A percentile compares a stretch with the other conserved stretches of the same genome.
Evolutionary conservation across 2,888 invertebrate species (phyloP).

Genomic region (Epinotia brunnichana): DNA sequence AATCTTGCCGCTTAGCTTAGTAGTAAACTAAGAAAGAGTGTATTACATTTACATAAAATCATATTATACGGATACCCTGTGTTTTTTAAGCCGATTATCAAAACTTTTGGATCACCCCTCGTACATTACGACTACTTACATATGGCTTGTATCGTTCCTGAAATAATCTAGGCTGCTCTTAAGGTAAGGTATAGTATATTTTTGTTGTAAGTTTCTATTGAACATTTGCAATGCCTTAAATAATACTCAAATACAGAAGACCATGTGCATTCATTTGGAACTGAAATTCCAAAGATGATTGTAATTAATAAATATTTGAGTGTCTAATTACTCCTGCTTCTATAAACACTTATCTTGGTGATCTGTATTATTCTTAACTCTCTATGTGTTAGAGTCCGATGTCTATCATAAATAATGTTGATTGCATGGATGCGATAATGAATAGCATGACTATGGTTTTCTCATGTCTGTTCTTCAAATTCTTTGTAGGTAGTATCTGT

Average conservation of each 20-base stretch:
- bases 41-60: no score
- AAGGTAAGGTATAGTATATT: conserved; percentile 13
- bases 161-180: background rate
- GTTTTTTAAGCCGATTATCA: no score
- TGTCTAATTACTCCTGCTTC: background rate
- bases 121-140: background rate
- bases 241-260: conserved; percentile 5
- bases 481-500: conserved; percentile 1
- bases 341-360: background rate
- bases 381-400: conserved; percentile 13
- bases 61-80: no score
- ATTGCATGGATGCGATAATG: conserved; percentile 28
- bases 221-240: background rate
- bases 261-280: background rate
- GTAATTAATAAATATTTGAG: background rate
- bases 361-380: conserved; percentile 6
- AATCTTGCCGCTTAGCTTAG: no score
- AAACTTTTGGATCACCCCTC: no score
- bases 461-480: conserved; percentile 14
- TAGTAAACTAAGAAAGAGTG: no score
- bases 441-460: conserved; percentile 27
- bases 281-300: background rate
- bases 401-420: conserved; percentile 12
- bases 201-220: background rate
- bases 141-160: background rate